Base-by-base conservation (phyloP, 2,797 vertebrate species). In the Tenualosa ilisha region DNA sequence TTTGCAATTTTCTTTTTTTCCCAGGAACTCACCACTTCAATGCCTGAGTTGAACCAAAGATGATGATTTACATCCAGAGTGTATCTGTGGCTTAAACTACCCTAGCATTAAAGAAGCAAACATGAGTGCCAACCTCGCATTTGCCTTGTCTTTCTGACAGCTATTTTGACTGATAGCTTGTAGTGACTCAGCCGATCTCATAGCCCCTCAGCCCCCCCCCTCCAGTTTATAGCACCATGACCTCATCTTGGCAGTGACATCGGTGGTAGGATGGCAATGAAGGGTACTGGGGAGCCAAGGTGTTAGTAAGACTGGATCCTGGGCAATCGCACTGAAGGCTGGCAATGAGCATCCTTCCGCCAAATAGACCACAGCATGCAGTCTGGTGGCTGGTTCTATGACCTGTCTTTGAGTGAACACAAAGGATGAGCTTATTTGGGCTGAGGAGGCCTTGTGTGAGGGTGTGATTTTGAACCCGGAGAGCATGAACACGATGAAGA, bases 401-500 rank as follows among this genome's bases (percentile, higher is more conserved):
- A 75, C 5, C 31, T 75, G 31, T 31, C 68, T 43, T 43, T 37
- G 31, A 43, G 31, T 40, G 31, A 37, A 40, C 31, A 40, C 68
- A 75, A 43, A 40, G 68, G 68, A 75, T 40, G 68, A 75, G 31
- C 68, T 20, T 75, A 93, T 93, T 94, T 93, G 93, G 92, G 93
- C 94, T 92, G 89, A 86, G 89, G 92, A 96, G 95, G 96, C 95
- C 83, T 31, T 81, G 94, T 92, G 95, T 31, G 93, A 93, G 92
- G 93, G 93, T 91, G 91, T 94, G 91, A 85, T 91, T 72, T 94
- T 92, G 92, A 94, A 94, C 94, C 93, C 93, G 93, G 94, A 53
- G 82, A 96, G 93, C 95, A 97, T 97, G 96, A 96, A 96, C 96
- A 96, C 96, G 93, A 96, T 94, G 92, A 97, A 96, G 92, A 96